phyloP scores from a whole-genome alignment of 1,140 invertebrate genomes.

The Macrotrachela quadricornifera region DNA sequence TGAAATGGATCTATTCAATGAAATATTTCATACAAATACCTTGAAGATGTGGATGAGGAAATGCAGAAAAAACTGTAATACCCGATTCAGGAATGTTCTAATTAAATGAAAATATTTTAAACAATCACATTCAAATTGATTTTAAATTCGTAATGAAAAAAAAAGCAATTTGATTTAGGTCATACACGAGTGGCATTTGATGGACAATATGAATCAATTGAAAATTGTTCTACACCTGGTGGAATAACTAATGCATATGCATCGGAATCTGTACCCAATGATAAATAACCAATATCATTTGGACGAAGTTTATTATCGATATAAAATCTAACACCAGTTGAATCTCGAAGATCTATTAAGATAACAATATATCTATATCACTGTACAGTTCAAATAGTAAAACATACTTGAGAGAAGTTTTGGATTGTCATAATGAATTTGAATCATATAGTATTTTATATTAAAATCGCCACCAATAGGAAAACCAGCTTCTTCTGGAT shows the following conservation, averaged over 20 bases:
- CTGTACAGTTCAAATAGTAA: no score
- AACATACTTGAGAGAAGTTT: neutral
- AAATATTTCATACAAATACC: no score
- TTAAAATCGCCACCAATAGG: slow-evolving; percentile 5
- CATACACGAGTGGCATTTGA: neutral
- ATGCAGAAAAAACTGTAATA: neutral
- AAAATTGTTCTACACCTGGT: neutral
- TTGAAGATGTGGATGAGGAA: slow-evolving; percentile 5
- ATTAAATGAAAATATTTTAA: neutral
- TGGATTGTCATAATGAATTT: slow-evolving; percentile 8
- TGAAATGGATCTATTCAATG: no score
- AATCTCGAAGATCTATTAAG: neutral
- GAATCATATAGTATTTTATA: neutral
- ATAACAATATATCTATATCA: no score
- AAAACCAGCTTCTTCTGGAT: slow-evolving; percentile 1
- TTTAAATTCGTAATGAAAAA: neutral
- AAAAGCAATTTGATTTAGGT: neutral
- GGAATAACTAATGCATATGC: slow-evolving; percentile 3
- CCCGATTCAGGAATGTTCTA: neutral
- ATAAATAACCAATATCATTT: slow-evolving; percentile 3
- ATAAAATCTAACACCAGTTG: neutral
- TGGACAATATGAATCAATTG: neutral
- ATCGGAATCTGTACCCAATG: neutral
- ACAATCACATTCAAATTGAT: no score
- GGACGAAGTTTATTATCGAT: neutral